These are phyloP conservation scores for Alloscopus bannaensis DNA, from an alignment of 2,888 invertebrate genomes.

Conservation along the genomic window DNA sequence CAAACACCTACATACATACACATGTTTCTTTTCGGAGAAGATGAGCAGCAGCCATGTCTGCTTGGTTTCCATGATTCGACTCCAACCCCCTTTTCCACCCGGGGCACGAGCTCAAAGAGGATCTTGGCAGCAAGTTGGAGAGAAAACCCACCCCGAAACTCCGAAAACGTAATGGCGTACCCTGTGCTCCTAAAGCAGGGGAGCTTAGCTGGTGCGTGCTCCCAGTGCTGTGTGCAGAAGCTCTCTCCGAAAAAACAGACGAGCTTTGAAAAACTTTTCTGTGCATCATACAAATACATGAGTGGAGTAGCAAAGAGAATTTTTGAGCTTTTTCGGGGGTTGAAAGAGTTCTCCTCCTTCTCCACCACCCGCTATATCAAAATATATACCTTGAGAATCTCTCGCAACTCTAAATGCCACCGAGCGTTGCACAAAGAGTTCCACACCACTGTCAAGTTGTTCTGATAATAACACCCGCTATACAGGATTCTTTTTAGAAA, in stretches of 20 bases:
- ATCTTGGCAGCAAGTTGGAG: not conserved
- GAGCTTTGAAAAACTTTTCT: too few species aligned
- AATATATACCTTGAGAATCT: too few species aligned
- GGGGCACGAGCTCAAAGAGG: constrained; percentile 17
- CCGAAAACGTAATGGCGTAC: constrained; percentile 19
- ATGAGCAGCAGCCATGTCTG: not conserved
- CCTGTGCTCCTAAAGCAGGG: not conserved
- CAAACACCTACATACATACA: too few species aligned
- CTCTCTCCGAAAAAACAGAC: too few species aligned
- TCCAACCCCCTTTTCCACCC: constrained; percentile 10
- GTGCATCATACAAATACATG: too few species aligned
- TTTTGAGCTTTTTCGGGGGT: constrained; percentile 1
- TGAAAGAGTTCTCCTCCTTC: constrained; percentile 10
- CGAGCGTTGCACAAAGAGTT: too few species aligned
- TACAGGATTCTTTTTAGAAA: too few species aligned
- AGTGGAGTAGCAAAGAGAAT: too few species aligned
- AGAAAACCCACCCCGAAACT: constrained; percentile 25
- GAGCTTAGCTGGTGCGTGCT: not conserved
- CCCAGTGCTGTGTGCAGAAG: not conserved
- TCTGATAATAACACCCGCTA: too few species aligned
- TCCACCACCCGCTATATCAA: not conserved
- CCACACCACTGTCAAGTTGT: too few species aligned
- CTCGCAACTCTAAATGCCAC: too few species aligned
- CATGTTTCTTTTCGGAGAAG: not conserved
- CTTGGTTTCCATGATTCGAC: constrained; percentile 4